Conservation (phyloP, 2,113 vertebrate genomes). For the Zosterops japonicus region DNA sequence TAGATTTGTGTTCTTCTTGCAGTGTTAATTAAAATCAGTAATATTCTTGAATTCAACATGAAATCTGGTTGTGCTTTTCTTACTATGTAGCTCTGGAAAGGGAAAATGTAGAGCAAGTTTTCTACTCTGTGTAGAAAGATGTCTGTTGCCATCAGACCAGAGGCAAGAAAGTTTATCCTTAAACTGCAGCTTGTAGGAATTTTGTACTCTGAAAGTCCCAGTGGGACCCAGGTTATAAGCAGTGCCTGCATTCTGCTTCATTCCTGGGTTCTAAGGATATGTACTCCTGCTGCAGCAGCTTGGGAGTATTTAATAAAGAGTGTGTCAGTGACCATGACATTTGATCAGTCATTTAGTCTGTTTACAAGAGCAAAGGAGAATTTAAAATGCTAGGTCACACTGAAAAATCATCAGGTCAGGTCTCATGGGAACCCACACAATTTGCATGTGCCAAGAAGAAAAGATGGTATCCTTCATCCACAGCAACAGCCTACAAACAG, state of each 20-base stretch:
- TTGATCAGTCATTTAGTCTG: neutral
- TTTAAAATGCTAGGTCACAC: neutral
- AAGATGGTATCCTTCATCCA: neutral
- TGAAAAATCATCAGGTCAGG: neutral
- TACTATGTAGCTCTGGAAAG: neutral
- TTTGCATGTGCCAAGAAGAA: neutral
- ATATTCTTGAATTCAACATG: neutral
- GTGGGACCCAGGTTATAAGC: neutral
- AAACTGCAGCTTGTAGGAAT: neutral
- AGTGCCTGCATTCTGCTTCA: neutral
- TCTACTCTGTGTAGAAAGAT: neutral
- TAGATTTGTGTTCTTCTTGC: neutral
- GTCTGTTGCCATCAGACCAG: neutral
- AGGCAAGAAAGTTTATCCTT: neutral
- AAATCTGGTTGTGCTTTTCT: neutral
- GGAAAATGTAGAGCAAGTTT: neutral
- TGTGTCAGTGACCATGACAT: neutral
- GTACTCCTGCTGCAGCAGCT: neutral
- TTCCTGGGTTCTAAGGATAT: neutral
- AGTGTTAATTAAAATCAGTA: neutral
- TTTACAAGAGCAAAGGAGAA: neutral
- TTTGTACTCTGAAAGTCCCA: neutral
- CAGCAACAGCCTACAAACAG: neutral
- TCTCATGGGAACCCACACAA: neutral
- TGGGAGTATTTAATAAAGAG: neutral